Conservation (phyloP, 2,113 vertebrate genomes). For the Plotosus lineatus region DNA sequence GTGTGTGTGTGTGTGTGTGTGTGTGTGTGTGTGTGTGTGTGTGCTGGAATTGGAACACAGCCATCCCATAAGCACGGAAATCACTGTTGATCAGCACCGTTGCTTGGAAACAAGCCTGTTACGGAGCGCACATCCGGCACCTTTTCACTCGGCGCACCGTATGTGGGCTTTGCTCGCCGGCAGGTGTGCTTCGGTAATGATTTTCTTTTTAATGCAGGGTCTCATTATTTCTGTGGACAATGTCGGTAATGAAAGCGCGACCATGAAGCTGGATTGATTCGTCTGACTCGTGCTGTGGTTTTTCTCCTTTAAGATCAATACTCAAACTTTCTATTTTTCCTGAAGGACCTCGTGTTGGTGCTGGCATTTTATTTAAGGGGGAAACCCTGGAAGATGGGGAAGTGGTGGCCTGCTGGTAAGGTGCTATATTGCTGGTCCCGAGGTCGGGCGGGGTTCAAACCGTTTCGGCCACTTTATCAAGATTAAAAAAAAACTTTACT, state of each 20-base stretch:
- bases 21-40: background rate
- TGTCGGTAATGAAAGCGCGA: constrained; percentile 4
- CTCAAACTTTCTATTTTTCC: background rate
- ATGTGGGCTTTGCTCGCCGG: constrained; percentile 40
- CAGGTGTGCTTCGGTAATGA: constrained; percentile 38
- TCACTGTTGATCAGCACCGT: constrained; percentile 33
- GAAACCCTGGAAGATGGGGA: no score
- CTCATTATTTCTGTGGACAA: constrained; percentile 39
- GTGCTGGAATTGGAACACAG: constrained; percentile 12
- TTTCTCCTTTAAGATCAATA: constrained; percentile 17
- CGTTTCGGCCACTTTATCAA: no score
- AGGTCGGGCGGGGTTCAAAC: no score
- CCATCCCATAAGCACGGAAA: constrained; percentile 10
- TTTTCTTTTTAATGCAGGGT: constrained; percentile 35
- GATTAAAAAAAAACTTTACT: no score
- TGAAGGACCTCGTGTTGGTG: background rate
- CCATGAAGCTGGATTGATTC: constrained; percentile 31
- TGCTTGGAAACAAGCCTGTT: constrained; percentile 50
- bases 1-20: constrained; percentile 3
- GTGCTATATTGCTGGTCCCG: no score
- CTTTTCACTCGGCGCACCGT: constrained; percentile 21
- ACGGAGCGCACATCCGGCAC: constrained; percentile 31
- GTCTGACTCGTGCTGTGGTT: background rate
- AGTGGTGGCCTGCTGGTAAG: no score
- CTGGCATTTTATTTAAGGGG: background rate